Conservation (phyloP, 2,113 vertebrate species). For the Pluvialis apricaria region DNA sequence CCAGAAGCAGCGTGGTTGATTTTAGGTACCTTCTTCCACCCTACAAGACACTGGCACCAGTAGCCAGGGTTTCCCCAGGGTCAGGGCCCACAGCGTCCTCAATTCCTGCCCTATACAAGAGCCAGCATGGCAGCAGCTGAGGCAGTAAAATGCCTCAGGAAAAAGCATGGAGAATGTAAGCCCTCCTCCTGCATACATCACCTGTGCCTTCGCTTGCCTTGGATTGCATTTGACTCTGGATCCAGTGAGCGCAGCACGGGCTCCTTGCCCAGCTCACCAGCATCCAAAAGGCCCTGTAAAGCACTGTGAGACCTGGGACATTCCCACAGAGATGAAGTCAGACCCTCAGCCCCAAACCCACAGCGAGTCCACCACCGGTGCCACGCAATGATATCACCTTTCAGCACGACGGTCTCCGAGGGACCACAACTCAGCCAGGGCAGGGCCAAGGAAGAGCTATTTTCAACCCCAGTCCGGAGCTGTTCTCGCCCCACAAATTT, state of each 20-base stretch:
- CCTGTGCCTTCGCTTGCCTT: background rate
- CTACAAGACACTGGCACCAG: background rate
- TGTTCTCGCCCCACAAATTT: background rate
- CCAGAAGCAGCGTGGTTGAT: accelerated
- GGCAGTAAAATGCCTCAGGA: background rate
- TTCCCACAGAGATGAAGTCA: conserved; percentile 24
- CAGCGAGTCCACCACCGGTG: background rate
- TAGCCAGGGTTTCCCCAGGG: background rate
- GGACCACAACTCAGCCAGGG: background rate
- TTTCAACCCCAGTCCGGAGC: background rate
- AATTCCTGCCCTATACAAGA: background rate
- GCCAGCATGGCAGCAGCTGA: background rate
- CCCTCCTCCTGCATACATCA: background rate
- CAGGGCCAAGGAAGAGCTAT: background rate
- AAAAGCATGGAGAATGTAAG: background rate
- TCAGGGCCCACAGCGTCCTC: background rate
- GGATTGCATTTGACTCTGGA: background rate
- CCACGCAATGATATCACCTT: conserved; percentile 22
- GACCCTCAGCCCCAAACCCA: background rate
- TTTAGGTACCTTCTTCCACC: background rate
- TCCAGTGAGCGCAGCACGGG: accelerated
- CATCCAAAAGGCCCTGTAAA: background rate
- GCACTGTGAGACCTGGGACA: background rate
- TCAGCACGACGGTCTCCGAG: accelerated
- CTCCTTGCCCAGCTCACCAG: background rate